These are phyloP conservation scores for Oophaga sylvatica DNA, from an alignment of 2,797 vertebrate species.

Conservation along the genomic window DNA sequence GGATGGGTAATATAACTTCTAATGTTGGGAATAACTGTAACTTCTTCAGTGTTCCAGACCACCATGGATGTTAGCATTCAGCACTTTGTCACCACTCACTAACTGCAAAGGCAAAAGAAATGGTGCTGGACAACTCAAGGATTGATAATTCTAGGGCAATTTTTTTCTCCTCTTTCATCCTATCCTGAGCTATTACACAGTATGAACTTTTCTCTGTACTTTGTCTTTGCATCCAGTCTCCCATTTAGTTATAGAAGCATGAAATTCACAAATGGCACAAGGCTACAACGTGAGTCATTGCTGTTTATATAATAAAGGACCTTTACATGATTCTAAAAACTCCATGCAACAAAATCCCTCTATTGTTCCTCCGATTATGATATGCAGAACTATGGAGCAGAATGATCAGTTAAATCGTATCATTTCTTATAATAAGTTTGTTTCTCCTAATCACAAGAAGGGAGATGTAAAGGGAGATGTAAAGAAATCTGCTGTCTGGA, in stretches of 20 bases:
- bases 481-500: not conserved
- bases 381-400: not conserved
- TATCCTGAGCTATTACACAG: too few relatives aligned
- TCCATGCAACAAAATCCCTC: not conserved
- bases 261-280: constrained; percentile 1
- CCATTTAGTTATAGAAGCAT: constrained; percentile 4
- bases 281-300: constrained; percentile 9
- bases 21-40: too few relatives aligned
- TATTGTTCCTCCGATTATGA: constrained; percentile 10
- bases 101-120: too few relatives aligned
- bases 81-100: too few relatives aligned
- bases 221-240: not conserved
- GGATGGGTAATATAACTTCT: too few relatives aligned
- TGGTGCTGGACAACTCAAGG: too few relatives aligned
- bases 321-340: not conserved
- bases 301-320: constrained; percentile 29
- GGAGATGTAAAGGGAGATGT: not conserved
- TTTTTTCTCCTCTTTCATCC: too few relatives aligned
- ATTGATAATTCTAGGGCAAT: too few relatives aligned
- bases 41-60: too few relatives aligned
- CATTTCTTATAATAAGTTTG: constrained; percentile 15
- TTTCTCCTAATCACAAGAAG: constrained; percentile 2
- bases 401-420: not conserved
- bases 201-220: too few relatives aligned
- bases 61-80: too few relatives aligned